A percentile compares a stretch with the other conserved stretches of the same genome.
Evolutionary conservation across 1,140 invertebrate species (phyloP).

Genomic region (Neocloeon triangulifer): DNA sequence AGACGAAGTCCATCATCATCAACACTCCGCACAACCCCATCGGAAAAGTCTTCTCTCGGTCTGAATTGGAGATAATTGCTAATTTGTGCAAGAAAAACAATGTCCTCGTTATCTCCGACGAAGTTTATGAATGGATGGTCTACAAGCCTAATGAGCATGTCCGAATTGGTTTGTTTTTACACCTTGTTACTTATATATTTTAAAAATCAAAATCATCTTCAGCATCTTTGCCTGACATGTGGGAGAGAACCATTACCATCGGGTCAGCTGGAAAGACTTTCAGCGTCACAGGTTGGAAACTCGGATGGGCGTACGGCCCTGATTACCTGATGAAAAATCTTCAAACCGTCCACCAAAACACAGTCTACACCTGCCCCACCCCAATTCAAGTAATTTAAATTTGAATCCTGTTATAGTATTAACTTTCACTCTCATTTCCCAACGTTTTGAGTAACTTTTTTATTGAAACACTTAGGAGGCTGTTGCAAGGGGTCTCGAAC

Average conservation of each 20-base stretch:
- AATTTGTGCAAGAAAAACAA: constrained; percentile 80
- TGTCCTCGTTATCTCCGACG: constrained; percentile 78
- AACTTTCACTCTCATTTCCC: too few species aligned
- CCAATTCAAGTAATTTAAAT: constrained; percentile 56
- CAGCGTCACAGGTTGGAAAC: constrained; percentile 92
- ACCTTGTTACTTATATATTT: constrained; percentile 6
- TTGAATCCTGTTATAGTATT: too few species aligned
- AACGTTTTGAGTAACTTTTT: constrained; percentile 7
- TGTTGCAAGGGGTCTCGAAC: constrained; percentile 69
- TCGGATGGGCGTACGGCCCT: constrained; percentile 91
- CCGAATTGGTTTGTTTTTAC: constrained; percentile 45
- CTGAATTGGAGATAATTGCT: constrained; percentile 59
- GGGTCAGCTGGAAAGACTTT: constrained; percentile 96
- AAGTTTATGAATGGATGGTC: constrained; percentile 96
- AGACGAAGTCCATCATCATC: constrained; percentile 87
- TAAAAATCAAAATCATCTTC: too few species aligned
- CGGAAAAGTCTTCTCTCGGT: constrained; percentile 63
- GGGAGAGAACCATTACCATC: constrained; percentile 90
- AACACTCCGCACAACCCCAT: constrained; percentile 94
- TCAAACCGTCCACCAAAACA: constrained; percentile 82
- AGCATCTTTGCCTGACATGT: constrained; percentile 93
- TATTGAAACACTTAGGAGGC: constrained; percentile 59
- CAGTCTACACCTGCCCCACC: constrained; percentile 74
- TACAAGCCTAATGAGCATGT: constrained; percentile 72
- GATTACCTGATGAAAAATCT: constrained; percentile 53